A percentile compares a stretch with the other conserved stretches of the same genome.
Conservation (phyloP, 37 sponge, comb jelly and placozoan genomes). For the Ephydatia muelleri region DNA sequence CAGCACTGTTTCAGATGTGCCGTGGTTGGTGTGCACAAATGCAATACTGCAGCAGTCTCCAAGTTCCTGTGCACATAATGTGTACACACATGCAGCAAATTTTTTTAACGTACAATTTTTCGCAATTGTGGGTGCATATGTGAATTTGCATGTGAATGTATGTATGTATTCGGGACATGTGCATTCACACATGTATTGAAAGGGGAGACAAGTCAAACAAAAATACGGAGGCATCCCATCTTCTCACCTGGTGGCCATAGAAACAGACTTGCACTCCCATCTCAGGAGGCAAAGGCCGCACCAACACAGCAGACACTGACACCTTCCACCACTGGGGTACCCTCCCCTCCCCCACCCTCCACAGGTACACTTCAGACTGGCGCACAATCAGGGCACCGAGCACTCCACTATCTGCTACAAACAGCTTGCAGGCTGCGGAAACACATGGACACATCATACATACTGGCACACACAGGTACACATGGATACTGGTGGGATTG, state of each 20-base stretch:
- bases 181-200: not conserved
- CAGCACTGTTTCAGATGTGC: constrained; percentile 14
- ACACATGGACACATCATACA: not conserved
- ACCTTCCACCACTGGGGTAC: constrained; percentile 40
- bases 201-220: not conserved
- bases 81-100: not conserved
- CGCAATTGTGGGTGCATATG: not conserved
- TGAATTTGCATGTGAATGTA: not conserved
- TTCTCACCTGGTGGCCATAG: not conserved
- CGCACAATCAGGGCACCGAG: constrained; percentile 28
- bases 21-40: constrained; percentile 26
- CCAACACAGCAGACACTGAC: not conserved
- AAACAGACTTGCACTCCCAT: not conserved
- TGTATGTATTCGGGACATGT: not conserved
- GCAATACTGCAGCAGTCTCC: constrained; percentile 44
- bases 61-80: constrained; percentile 17
- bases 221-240: not conserved
- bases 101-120: too few species aligned
- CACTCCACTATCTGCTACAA: constrained; percentile 54
- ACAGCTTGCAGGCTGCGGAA: constrained; percentile 20
- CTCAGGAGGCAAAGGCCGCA: constrained; percentile 7
- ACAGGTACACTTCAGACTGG: constrained; percentile 32
- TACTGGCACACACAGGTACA: too few species aligned
- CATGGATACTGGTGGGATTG: too few species aligned
- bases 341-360: constrained; percentile 27